phyloP scores from a whole-genome alignment of 2,113 vertebrate genomes.

The Plecotus auritus region DNA sequence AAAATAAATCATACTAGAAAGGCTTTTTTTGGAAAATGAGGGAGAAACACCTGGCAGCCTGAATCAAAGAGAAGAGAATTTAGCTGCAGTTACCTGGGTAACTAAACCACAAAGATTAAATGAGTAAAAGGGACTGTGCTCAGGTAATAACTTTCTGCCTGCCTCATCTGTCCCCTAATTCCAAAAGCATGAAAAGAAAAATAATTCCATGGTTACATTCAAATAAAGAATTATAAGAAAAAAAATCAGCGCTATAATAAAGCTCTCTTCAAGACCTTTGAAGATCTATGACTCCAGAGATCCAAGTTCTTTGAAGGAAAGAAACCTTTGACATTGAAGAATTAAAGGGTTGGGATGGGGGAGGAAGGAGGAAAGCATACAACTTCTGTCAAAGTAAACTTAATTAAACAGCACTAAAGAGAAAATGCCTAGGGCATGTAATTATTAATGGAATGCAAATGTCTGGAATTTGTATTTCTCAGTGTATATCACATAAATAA shows the following conservation, averaged over 20 bases:
- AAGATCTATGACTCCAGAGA: slow-evolving; percentile 24
- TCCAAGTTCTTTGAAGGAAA: slow-evolving; percentile 11
- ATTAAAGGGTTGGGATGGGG: fast-evolving
- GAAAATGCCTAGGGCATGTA: background rate
- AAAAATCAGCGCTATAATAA: background rate
- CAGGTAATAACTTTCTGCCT: slow-evolving; percentile 37
- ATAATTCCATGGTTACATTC: background rate
- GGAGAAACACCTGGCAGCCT: slow-evolving; percentile 42
- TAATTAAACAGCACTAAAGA: slow-evolving; percentile 7
- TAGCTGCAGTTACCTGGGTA: slow-evolving; percentile 47
- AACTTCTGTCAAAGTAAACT: background rate
- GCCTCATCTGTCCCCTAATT: slow-evolving; percentile 18
- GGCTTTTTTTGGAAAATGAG: background rate
- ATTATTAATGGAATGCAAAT: background rate
- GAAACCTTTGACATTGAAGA: background rate
- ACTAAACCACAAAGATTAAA: slow-evolving; percentile 46
- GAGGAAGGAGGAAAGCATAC: background rate
- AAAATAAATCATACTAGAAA: slow-evolving; percentile 36
- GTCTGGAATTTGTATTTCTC: background rate
- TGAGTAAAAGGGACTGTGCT: slow-evolving; percentile 35
- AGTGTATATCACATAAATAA: slow-evolving; percentile 15
- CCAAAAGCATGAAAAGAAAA: slow-evolving; percentile 32
- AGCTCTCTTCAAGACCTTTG: background rate
- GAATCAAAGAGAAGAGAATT: slow-evolving; percentile 23
- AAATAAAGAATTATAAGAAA: slow-evolving; percentile 24